Percentiles rank a stretch among this genome's conserved stretches.
Conservation (phyloP, 2,888 invertebrate species). For the Machimus atricapillus region DNA sequence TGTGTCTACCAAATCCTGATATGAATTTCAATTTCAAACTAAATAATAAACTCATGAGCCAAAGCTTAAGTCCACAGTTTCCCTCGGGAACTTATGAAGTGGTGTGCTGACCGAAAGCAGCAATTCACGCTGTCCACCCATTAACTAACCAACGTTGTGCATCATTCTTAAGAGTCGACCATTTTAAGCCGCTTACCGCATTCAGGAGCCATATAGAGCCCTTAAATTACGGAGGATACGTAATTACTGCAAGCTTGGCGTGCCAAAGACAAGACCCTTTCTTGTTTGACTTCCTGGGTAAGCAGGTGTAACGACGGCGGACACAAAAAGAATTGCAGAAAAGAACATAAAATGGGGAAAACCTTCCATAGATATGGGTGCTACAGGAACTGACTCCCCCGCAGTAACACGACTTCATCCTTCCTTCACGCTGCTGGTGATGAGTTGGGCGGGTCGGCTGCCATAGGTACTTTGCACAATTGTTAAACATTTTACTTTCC, state of each 20-base stretch:
- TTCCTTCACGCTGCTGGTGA: background rate
- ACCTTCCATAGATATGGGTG: background rate
- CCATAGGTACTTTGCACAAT: background rate
- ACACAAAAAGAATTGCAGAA: background rate
- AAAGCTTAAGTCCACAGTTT: background rate
- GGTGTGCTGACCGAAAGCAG: background rate
- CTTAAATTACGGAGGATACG: background rate
- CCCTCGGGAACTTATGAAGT: background rate
- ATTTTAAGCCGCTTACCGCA: background rate
- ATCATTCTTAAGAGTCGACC: background rate
- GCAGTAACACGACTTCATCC: background rate
- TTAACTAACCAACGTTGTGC: background rate
- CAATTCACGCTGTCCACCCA: background rate
- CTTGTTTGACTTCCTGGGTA: slow-evolving; percentile 3
- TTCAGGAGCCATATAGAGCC: background rate
- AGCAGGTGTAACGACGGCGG: background rate
- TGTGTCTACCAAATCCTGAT: background rate
- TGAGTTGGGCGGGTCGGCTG: background rate
- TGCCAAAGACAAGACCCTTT: background rate
- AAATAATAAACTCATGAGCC: background rate
- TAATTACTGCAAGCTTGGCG: background rate
- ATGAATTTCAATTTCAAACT: background rate
- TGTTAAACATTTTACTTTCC: slow-evolving; percentile 17
- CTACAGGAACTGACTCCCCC: background rate
- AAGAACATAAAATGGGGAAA: background rate